Base-by-base conservation (phyloP, 2,113 vertebrate species). In the Eptesicus fuscus region DNA sequence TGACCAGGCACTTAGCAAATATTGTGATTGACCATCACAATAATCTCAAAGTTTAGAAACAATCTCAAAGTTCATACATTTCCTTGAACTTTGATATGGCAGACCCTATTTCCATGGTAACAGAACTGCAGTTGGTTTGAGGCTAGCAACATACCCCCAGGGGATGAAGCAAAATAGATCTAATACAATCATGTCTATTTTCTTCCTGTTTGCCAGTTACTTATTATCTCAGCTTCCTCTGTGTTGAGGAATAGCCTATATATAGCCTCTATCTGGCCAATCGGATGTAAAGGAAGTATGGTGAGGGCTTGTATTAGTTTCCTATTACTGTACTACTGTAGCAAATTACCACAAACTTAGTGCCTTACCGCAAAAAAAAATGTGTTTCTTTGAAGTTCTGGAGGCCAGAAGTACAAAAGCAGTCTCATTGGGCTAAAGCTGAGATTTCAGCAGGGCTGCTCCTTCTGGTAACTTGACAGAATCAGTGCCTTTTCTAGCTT, bases 11-110 rank as follows among this genome's bases (percentile, higher is more conserved):
- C 14, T 91, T 82, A 65, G 65, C 32, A 83, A 61, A 74, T 84
- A 93, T 1, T 85, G 17, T 65, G 10, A 79, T 5, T 59, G 23
- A 80, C 61, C 51, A 94, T n/a, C 63, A 74, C 32, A 71, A 18
- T 59, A 30, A 90, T 44, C 8, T 90, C 37, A 83, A 87, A 65
- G 9, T 94, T 73, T 42, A 88, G 59, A 95, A 90, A 49, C 61
- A 7, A 91, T 32, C 32, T 91, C 56, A 87, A 88, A 59, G 7
- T 94, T 83, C 37, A 4, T 83, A 37, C 13, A 78, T 56, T 61
- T 70, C 70, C 56, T 84, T 47, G 22, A 80, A 74, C n/a, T 91
- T 83, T 49, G 44, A 7, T 69, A 32, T 30, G 9, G 12, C 25
- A 53, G 40, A 74, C 4, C 53, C 35, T 70, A 30, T 51, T 71